Conservation (phyloP, 2,113 vertebrate genomes). For the Anthoscopus minutus region DNA sequence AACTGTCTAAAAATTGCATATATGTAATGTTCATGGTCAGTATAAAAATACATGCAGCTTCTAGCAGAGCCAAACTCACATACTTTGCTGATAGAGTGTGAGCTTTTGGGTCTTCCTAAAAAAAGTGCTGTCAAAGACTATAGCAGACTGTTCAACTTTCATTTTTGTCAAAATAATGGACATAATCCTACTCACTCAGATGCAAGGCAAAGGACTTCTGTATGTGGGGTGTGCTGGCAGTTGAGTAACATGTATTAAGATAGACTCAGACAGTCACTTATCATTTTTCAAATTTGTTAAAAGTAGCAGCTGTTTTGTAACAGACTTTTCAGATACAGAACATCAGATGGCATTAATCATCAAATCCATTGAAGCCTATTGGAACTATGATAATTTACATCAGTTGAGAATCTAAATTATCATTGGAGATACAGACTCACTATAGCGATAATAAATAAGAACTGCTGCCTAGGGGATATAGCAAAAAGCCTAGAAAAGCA, state of each 20-base stretch:
- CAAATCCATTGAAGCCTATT: not conserved
- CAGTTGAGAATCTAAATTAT: not conserved
- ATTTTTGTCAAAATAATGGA: not conserved
- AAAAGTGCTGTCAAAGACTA: not conserved
- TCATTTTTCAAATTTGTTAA: not conserved
- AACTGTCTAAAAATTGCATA: not conserved
- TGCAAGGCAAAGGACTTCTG: not conserved
- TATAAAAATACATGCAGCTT: not conserved
- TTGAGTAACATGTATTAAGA: not conserved
- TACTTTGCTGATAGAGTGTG: not conserved
- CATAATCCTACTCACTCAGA: not conserved
- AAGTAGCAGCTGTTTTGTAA: not conserved
- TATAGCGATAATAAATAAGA: not conserved
- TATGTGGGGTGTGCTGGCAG: not conserved
- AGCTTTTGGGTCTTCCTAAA: not conserved
- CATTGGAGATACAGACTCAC: not conserved
- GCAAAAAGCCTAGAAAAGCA: not conserved
- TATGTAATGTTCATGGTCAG: not conserved
- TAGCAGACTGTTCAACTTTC: not conserved
- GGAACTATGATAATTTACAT: not conserved
- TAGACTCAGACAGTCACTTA: not conserved
- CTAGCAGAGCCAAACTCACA: not conserved
- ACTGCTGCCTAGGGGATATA: not conserved
- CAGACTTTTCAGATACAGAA: not conserved
- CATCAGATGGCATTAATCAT: not conserved